A percentile compares a stretch with the other conserved stretches of the same genome.
Conservation (phyloP, 2,113 vertebrate genomes). For the Triplophysa dalaica region DNA sequence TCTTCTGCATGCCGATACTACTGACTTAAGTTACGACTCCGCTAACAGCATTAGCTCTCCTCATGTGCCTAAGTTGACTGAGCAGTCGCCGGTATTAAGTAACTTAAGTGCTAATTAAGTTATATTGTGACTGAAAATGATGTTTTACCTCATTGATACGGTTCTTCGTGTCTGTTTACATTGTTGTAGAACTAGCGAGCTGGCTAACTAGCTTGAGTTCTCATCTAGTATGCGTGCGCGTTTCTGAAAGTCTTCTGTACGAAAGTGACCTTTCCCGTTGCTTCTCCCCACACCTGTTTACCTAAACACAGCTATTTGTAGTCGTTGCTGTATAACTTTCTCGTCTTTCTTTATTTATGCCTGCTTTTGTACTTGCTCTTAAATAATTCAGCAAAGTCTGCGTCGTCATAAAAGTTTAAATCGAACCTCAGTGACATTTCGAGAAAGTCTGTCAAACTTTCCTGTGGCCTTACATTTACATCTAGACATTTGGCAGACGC, state of each 20-base stretch:
- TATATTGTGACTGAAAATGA: background rate
- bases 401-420: too few species aligned
- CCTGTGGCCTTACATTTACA: too few species aligned
- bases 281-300: background rate
- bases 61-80: background rate
- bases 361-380: too few species aligned
- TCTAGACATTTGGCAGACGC: too few species aligned
- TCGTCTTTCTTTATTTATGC: too few species aligned
- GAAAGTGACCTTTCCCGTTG: background rate
- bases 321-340: background rate
- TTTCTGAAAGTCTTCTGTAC: background rate
- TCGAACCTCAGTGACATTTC: too few species aligned
- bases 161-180: background rate
- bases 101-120: background rate
- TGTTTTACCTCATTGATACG: background rate
- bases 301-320: background rate
- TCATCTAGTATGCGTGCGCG: background rate
- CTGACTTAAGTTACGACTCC: background rate
- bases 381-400: too few species aligned
- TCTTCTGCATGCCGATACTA: conserved; percentile 12
- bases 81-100: background rate
- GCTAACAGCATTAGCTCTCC: conserved; percentile 36
- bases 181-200: background rate
- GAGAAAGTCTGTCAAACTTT: too few species aligned
- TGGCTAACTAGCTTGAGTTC: conserved; percentile 21